Conservation (phyloP, 2,113 vertebrate species). For the Nothobranchius furzeri region DNA sequence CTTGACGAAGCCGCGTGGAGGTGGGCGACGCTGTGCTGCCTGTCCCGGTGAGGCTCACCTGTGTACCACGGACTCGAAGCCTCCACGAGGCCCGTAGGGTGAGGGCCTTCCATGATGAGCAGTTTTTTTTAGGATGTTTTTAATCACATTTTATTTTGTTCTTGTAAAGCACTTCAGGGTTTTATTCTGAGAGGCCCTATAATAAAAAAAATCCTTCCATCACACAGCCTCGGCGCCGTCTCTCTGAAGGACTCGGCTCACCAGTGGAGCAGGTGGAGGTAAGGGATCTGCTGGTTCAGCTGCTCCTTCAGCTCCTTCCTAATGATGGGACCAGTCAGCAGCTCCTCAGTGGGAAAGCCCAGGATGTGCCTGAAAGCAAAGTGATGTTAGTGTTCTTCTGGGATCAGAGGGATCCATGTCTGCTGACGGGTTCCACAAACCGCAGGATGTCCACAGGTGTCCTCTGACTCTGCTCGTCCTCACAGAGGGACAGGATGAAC, state of each 20-base stretch:
- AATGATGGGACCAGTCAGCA: constrained; percentile 79
- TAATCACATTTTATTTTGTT: too few relatives aligned
- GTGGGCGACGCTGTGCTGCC: too few relatives aligned
- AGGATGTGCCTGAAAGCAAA: constrained; percentile 82
- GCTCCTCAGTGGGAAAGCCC: constrained; percentile 83
- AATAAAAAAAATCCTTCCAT: too few relatives aligned
- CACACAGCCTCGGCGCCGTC: too few relatives aligned
- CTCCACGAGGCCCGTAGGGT: too few relatives aligned
- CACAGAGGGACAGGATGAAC: constrained; percentile 88
- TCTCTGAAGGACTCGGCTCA: constrained; percentile 39
- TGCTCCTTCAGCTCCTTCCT: constrained; percentile 83
- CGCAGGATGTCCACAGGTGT: constrained; percentile 84
- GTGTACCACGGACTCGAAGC: too few relatives aligned
- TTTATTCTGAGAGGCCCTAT: too few relatives aligned
- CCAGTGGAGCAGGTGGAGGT: constrained; percentile 93
- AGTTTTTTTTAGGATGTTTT: too few relatives aligned
- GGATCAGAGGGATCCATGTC: neutral
- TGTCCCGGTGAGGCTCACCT: too few relatives aligned
- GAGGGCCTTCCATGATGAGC: too few relatives aligned
- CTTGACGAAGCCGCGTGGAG: too few relatives aligned
- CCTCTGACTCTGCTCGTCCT: constrained; percentile 76
- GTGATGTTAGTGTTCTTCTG: neutral
- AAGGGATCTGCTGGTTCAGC: constrained; percentile 82
- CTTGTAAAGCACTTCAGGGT: too few relatives aligned
- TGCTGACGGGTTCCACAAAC: constrained; percentile 32